phyloP scores from a whole-genome alignment of 2,888 invertebrate genomes.

The Hirtodrosophila confusa region DNA sequence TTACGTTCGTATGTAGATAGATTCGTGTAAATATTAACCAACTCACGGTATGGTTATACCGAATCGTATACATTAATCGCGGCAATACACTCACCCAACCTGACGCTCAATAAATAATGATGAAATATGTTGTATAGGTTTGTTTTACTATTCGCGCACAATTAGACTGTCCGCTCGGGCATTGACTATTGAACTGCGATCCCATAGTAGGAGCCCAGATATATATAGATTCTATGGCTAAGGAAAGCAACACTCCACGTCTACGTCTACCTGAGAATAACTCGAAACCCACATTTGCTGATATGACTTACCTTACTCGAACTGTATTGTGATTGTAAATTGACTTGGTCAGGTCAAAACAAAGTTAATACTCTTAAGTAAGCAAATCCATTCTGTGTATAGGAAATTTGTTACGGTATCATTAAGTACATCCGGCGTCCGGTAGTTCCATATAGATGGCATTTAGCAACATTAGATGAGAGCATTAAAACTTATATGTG shows the following conservation, averaged over 20 bases:
- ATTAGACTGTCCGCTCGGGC: conserved; percentile 6
- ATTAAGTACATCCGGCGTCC: background rate
- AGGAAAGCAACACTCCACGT: background rate
- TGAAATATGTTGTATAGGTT: conserved; percentile 14
- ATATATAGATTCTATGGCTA: conserved; percentile 26
- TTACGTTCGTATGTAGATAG: background rate
- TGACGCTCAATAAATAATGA: background rate
- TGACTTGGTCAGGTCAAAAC: conserved; percentile 28
- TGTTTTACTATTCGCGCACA: conserved; percentile 3
- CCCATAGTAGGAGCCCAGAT: conserved; percentile 8
- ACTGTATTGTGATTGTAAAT: conserved; percentile 1
- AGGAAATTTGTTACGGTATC: no score
- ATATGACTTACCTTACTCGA: conserved; percentile 5
- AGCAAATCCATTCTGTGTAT: background rate
- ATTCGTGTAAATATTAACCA: conserved; percentile 11
- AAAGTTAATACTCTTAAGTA: background rate
- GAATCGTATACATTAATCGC: conserved; percentile 10
- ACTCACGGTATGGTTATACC: background rate
- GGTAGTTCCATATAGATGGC: no score
- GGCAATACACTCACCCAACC: conserved; percentile 7
- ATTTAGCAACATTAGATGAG: no score
- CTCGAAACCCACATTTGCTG: conserved; percentile 13
- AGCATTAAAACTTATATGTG: no score
- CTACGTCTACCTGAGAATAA: conserved; percentile 16
- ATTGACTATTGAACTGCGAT: conserved; percentile 32